These are phyloP conservation scores for Mimas tiliae DNA, from an alignment of 2,888 invertebrate genomes.

Conservation along the genomic window DNA sequence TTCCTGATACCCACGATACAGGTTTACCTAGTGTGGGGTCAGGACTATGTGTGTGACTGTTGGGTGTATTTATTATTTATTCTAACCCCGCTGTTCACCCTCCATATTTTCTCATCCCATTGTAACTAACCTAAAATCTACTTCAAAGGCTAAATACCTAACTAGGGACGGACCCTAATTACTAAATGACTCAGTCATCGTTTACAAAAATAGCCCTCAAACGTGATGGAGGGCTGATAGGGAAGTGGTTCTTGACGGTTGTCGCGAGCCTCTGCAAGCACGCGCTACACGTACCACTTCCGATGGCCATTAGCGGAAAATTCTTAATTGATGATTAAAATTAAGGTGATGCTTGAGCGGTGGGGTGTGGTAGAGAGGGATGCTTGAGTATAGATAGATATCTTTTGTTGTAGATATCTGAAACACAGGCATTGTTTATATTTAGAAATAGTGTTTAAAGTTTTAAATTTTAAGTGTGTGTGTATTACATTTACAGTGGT, in stretches of 20 bases:
- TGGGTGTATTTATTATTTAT: no score
- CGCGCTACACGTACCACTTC: slow-evolving; percentile 16
- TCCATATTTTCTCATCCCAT: neutral
- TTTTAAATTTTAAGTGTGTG: no score
- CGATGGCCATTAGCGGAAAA: slow-evolving; percentile 10
- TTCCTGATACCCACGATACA: no score
- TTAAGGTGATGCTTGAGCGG: neutral
- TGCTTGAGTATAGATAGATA: neutral
- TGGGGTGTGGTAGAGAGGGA: neutral
- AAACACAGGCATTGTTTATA: no score
- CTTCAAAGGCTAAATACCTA: neutral
- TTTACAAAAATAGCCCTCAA: slow-evolving; percentile 33
- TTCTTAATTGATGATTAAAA: neutral
- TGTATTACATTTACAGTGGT: no score
- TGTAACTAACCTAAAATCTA: neutral
- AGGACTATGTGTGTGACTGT: no score
- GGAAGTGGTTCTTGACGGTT: slow-evolving; percentile 52
- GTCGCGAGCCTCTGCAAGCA: slow-evolving; percentile 21
- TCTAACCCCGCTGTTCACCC: no score
- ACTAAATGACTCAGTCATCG: slow-evolving; percentile 6
- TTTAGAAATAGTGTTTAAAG: no score
- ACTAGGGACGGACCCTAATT: neutral
- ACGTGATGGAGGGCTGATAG: slow-evolving; percentile 61
- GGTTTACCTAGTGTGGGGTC: no score
- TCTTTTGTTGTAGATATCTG: no score